Evolutionary conservation across 2,113 vertebrate species (phyloP).

Genomic region (Rhynchopsitta pachyrhyncha): DNA sequence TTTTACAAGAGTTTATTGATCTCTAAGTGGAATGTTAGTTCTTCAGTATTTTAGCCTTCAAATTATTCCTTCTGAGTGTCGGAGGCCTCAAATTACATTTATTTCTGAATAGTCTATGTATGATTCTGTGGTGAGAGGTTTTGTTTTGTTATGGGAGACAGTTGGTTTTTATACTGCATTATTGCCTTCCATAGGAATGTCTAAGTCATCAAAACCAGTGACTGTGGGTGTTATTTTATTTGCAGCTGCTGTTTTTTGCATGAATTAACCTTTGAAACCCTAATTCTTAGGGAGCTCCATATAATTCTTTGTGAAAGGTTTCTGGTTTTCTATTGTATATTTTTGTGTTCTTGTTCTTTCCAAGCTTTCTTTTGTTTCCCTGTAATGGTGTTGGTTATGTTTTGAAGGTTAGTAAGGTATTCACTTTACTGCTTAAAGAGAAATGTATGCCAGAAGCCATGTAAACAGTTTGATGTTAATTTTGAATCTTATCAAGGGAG

Average conservation of each 20-base stretch:
- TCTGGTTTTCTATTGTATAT: neutral
- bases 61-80: neutral
- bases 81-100: neutral
- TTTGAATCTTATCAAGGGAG: constrained; percentile 54
- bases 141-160: neutral
- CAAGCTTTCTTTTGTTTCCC: neutral
- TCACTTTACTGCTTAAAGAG: constrained; percentile 7
- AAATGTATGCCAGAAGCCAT: neutral
- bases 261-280: neutral
- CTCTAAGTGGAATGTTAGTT: neutral
- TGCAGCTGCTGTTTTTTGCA: neutral
- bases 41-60: neutral
- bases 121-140: neutral
- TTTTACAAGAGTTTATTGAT: neutral
- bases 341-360: neutral
- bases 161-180: neutral
- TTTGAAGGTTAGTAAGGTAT: neutral
- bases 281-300: neutral
- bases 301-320: neutral
- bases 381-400: neutral
- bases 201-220: neutral
- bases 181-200: neutral
- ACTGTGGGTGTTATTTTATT: neutral
- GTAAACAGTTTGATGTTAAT: constrained; percentile 31
- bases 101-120: neutral